These are phyloP conservation scores for Megathymus violae DNA, from an alignment of 1,140 invertebrate genomes.

Conservation along the genomic window DNA sequence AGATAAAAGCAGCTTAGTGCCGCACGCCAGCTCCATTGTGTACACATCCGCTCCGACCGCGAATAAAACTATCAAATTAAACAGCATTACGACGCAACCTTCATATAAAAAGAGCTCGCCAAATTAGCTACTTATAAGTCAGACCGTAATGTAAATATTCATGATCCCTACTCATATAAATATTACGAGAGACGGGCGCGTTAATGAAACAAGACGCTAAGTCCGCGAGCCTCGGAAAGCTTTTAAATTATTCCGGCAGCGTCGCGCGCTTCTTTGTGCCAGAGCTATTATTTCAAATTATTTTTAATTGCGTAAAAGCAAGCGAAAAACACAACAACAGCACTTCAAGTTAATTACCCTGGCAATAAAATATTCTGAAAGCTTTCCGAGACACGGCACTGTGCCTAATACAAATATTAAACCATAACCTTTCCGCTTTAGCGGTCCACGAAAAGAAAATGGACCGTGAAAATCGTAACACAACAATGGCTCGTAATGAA, in stretches of 20 bases:
- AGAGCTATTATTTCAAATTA: conserved; percentile 78
- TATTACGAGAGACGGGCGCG: conserved; percentile 62
- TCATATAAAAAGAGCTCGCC: conserved; percentile 35
- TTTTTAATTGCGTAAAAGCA: conserved; percentile 81
- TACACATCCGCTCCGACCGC: conserved; percentile 31
- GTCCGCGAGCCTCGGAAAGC: conserved; percentile 56
- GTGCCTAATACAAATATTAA: conserved; percentile 67
- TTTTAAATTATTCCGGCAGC: conserved; percentile 72
- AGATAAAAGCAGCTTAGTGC: conserved; percentile 59
- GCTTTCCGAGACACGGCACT: conserved; percentile 57
- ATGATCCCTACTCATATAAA: conserved; percentile 69
- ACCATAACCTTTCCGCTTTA: conserved; percentile 64
- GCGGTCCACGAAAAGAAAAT: conserved; percentile 70
- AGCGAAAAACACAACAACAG: conserved; percentile 72
- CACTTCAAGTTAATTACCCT: conserved; percentile 67
- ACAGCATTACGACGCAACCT: conserved; percentile 41
- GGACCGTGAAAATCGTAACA: conserved; percentile 75
- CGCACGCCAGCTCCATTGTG: conserved; percentile 23
- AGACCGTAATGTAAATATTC: conserved; percentile 67
- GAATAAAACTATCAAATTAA: conserved; percentile 60
- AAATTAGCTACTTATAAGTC: conserved; percentile 57
- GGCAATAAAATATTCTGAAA: conserved; percentile 62
- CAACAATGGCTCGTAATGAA: conserved; percentile 77
- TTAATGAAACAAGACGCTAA: conserved; percentile 81
- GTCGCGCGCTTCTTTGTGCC: conserved; percentile 61